Evolutionary conservation across 92 coral and sea anemone genomes (phyloP), one percentile per base, ranked within the genome.

Genomic region (Nematostella vectensis): DNA sequence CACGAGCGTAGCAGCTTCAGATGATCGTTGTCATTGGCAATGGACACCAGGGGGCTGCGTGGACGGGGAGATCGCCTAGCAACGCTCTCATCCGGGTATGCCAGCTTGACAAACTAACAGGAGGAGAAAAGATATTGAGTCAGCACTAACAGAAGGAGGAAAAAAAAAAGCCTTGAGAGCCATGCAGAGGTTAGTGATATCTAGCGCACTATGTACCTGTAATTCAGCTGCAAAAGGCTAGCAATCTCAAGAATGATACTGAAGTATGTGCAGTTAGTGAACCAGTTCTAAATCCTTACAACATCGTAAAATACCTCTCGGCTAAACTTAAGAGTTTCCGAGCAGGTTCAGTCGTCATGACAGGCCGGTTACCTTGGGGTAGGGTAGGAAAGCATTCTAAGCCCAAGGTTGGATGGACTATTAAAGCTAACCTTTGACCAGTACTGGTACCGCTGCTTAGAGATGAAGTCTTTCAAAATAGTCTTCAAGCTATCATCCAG

Each of bases 1-100:
- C 98, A 91, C 0, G 98, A 83, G 24, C 94, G 66, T 19, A 91
- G 91, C 29, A 91, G 51, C 49, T 74, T 81, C 13, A 91, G 79
- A 23, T 62, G 68, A 25, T 74, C 87, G 17, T 67, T 79, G 70
- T 39, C 75, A 21, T 42, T 62, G 25, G 72, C 54, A 11, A 47
- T 55, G 56, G 29, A 40, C 62, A 29, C 28, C 26, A 66, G 44
- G 25, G 72, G 72, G 30, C 72, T 66, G 11, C 11, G 13, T 15
- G 72, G 63, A 54, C 72, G 72, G 11, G 63, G 21, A 3, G 48
- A 11, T 1, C 36, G 2, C 8, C 9, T 11, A 38, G 25, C 18
- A 4, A 33, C 29, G 9, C 21, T 42, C 21, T 65, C 67, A 25
- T 40, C 50, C 25, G 52, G 37, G 9, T 59, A 54, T 3, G 74